Conservation (phyloP, 2,797 vertebrate species). For the Sorex maritimensis region DNA sequence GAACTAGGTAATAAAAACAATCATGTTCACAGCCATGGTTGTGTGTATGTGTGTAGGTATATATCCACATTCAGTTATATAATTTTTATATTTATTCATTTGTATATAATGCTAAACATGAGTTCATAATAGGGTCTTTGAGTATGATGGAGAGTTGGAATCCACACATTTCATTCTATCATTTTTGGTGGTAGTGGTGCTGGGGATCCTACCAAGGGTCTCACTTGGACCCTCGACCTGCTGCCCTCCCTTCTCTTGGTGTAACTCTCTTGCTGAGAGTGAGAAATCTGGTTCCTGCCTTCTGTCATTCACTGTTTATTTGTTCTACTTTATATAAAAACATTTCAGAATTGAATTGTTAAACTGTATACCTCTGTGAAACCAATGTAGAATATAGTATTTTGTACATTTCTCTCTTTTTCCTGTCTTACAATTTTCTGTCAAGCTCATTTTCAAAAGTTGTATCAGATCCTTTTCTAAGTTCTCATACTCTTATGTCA, state of each 20-base stretch:
- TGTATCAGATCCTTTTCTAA: too few relatives aligned
- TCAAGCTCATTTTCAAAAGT: too few relatives aligned
- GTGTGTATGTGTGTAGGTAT: background rate
- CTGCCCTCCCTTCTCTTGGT: background rate
- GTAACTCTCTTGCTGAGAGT: background rate
- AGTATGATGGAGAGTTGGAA: constrained; percentile 17
- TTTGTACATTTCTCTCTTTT: too few relatives aligned
- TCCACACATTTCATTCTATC: background rate
- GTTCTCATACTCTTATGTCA: too few relatives aligned
- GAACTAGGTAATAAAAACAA: constrained; percentile 8
- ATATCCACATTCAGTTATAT: too few relatives aligned
- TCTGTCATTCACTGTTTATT: background rate
- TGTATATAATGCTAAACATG: background rate
- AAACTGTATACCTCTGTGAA: background rate
- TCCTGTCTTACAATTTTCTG: too few relatives aligned
- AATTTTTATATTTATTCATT: background rate
- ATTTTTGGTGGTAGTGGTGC: too few relatives aligned
- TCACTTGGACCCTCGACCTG: background rate
- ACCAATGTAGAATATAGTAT: too few relatives aligned
- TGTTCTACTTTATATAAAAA: background rate
- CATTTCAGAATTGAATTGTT: constrained; percentile 23
- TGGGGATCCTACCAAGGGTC: background rate
- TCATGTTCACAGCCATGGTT: background rate
- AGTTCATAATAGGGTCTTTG: background rate
- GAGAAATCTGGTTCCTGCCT: background rate